Evolutionary conservation across 2,888 invertebrate genomes (phyloP), one percentile per base, ranked within the genome.

Genomic region (Axea sp.): DNA sequence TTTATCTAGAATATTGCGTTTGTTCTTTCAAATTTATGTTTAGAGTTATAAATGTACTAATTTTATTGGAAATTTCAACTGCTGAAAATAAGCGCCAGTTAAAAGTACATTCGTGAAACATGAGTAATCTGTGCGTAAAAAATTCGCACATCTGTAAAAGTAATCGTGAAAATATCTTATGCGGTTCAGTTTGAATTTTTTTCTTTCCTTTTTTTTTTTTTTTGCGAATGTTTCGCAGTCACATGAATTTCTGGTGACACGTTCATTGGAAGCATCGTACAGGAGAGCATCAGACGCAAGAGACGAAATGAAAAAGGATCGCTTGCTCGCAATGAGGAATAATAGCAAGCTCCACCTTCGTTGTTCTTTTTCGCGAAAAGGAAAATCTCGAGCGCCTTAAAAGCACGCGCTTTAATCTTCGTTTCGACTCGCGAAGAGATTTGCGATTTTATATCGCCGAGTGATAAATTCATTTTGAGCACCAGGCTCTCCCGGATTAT

Each of bases 401-500:
- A 72, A 69, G 74, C 77, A 75, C 76, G 77, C 82, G 81, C 83
- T 83, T 84, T 84, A 83, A 84, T 83, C 83, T 83, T 81, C 81
- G 79, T 80, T 81, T 81, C 80, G 78, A 80, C 81, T 80, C 78
- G 77, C 80, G 78, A 79, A 81, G 78, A 80, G 82, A 81, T 80
- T 81, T 80, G 82, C 82, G 82, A 81, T 80, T 76, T 74, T 81
- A 80, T 82, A 81, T 78, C 80, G 79, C 77, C 77, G 78, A 77
- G 81, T 81, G 82, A 82, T 82, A 82, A 83, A 82, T 83, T 83
- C 81, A 83, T 83, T 81, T 78, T 77, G 77, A 81, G 55, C 57
- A 47, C 41, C 15, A 19, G 3, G 19, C 19, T 2, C 26, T n/a
- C 35, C 26, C n/a, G 59, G 64, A 72, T 72, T 72, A 72, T 64